Evolutionary conservation across 1,140 invertebrate species (phyloP).

Genomic region (Drosophila ogumai): DNA sequence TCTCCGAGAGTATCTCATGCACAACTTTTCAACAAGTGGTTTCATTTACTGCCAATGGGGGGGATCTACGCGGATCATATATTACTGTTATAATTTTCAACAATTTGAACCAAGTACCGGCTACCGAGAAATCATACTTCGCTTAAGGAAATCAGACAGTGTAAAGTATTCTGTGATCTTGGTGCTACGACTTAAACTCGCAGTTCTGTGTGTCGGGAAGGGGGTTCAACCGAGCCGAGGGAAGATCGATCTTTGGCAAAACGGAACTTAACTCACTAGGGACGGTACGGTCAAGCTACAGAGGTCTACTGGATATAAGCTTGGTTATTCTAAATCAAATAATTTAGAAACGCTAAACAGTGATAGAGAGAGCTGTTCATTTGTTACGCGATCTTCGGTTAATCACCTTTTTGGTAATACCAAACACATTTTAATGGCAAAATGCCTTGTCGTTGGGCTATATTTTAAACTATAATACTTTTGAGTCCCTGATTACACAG

Average conservation of each 20-base stretch:
- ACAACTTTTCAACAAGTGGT: conserved; percentile 38
- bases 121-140: conserved; percentile 22
- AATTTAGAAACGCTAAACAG: conserved; percentile 54
- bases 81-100: neutral
- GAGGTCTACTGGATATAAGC: conserved; percentile 51
- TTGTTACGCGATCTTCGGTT: neutral
- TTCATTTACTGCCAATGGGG: conserved; percentile 50
- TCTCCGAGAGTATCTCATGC: conserved; percentile 58
- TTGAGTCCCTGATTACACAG: neutral
- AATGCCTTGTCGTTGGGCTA: neutral
- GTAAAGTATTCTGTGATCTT: conserved; percentile 26
- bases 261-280: conserved; percentile 62
- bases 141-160: neutral
- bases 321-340: conserved; percentile 56
- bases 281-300: conserved; percentile 46
- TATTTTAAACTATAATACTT: neutral
- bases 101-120: conserved; percentile 3
- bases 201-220: conserved; percentile 11
- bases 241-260: conserved; percentile 42
- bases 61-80: conserved; percentile 17
- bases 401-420: neutral
- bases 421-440: neutral
- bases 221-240: conserved; percentile 62
- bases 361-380: conserved; percentile 21
- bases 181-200: conserved; percentile 15